A percentile compares a stretch with the other conserved stretches of the same genome.
phyloP scores from a whole-genome alignment of 2,888 invertebrate species.

The Ischnura elegans region DNA sequence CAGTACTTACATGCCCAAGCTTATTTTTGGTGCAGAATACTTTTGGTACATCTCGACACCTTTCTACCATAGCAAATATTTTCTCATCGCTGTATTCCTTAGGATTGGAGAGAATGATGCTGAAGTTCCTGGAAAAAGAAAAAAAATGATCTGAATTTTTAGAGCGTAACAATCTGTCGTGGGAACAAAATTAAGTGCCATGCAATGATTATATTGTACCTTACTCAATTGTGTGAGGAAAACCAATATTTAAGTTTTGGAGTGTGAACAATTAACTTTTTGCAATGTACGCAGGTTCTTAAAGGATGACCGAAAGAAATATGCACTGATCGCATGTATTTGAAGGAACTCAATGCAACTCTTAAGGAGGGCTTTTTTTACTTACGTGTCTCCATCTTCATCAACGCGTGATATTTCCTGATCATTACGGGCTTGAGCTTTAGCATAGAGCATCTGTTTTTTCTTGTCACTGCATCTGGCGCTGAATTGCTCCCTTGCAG shows the following conservation, averaged over 20 bases:
- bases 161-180: no score
- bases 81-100: not conserved
- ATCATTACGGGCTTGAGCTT: not conserved
- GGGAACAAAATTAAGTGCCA: no score
- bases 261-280: no score
- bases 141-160: no score
- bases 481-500: conserved; percentile 1
- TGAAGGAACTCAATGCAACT: not conserved
- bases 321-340: no score
- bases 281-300: no score
- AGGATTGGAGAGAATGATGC: not conserved
- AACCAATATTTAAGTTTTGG: no score
- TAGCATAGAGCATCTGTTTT: not conserved
- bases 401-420: conserved; percentile 1
- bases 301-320: no score
- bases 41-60: not conserved
- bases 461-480: not conserved
- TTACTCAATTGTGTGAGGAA: no score
- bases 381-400: conserved; percentile 53
- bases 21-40: conserved; percentile 4
- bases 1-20: not conserved
- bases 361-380: not conserved
- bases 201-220: no score
- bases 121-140: not conserved
- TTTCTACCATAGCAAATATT: conserved; percentile 26